Percentiles rank a stretch among this genome's conserved stretches.
These are phyloP conservation scores for Microctenopoma lineatum DNA, from an alignment of 2,797 vertebrate species.

Conservation along the genomic window DNA sequence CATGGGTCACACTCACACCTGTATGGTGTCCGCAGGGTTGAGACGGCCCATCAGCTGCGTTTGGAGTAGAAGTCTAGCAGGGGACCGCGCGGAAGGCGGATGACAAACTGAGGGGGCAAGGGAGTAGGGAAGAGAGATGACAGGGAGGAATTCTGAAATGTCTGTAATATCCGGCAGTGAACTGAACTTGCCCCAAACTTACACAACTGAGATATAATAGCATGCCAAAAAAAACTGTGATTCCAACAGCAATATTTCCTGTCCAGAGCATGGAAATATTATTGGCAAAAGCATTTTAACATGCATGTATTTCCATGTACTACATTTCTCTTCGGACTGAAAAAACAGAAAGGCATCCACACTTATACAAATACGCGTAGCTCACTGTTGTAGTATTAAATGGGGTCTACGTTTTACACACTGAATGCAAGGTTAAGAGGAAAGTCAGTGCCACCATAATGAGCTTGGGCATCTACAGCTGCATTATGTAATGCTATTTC, in stretches of 20 bases:
- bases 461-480: neutral
- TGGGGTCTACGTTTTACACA: neutral
- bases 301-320: constrained; percentile 51
- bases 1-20: constrained; percentile 87
- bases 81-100: constrained; percentile 82
- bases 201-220: constrained; percentile 7
- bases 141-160: constrained; percentile 71
- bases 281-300: constrained; percentile 59
- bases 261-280: constrained; percentile 52
- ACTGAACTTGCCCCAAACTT: constrained; percentile 32
- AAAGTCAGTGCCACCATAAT: neutral
- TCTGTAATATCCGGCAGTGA: constrained; percentile 45
- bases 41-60: constrained; percentile 88
- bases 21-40: constrained; percentile 73
- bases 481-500: neutral
- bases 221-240: neutral
- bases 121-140: constrained; percentile 62
- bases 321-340: neutral
- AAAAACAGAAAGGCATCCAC: constrained; percentile 63
- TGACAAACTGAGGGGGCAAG: constrained; percentile 77
- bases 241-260: neutral
- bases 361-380: constrained; percentile 16
- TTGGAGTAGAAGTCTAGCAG: constrained; percentile 86
- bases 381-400: neutral
- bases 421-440: neutral